Evolutionary conservation across 1,140 invertebrate genomes (phyloP).

Genomic region (Ceratina japonica): DNA sequence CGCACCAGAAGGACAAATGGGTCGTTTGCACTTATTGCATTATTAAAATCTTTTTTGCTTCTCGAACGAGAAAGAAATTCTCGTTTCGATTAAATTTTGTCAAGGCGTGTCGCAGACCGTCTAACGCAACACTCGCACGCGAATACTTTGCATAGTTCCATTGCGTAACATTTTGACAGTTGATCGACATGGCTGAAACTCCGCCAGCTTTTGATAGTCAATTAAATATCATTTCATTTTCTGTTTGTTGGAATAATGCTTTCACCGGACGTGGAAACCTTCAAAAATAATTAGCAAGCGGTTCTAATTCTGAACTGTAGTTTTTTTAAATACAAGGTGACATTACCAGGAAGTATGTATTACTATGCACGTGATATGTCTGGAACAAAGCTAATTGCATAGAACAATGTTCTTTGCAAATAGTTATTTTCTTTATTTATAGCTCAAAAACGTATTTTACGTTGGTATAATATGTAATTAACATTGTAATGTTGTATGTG

Average conservation of each 20-base stretch:
- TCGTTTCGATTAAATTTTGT: neutral
- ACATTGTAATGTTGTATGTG: too few relatives aligned
- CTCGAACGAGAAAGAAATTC: neutral
- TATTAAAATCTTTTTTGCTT: neutral
- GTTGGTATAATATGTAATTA: too few relatives aligned
- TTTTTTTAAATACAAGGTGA: neutral
- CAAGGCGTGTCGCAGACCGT: neutral
- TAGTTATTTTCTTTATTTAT: too few relatives aligned
- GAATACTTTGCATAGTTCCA: neutral
- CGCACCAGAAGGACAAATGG: neutral
- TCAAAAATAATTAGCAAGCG: neutral
- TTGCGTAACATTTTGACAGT: conserved; percentile 10
- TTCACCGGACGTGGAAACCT: conserved; percentile 32
- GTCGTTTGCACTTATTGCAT: neutral
- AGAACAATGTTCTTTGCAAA: too few relatives aligned
- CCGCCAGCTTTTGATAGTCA: too few relatives aligned
- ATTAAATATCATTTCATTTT: neutral
- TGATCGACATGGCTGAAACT: too few relatives aligned
- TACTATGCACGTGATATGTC: too few relatives aligned
- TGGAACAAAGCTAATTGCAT: too few relatives aligned
- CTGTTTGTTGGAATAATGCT: neutral
- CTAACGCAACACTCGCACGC: neutral
- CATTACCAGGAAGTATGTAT: too few relatives aligned
- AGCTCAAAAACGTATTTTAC: too few relatives aligned
- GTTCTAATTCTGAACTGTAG: neutral